Evolutionary conservation across 2,797 vertebrate species (phyloP), one percentile per base, ranked within the genome.

Genomic region (Pteropus rufus): DNA sequence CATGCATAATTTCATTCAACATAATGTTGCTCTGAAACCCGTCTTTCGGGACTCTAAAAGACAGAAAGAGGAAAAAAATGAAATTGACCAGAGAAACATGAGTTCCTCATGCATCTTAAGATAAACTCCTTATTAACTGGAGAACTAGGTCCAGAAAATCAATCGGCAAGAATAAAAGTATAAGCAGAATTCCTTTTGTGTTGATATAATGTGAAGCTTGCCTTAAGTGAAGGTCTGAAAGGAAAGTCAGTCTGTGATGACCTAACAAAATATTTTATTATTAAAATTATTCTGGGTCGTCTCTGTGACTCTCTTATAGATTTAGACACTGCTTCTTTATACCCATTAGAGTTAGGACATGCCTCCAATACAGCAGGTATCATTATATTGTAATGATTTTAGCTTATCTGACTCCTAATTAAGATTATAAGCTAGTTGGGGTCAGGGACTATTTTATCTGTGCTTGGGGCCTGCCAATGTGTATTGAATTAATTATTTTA

Each of bases 191-290:
- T 97, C 58, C 93, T 97, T 97, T 97, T 72, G 62, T 91, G 97
- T 65, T 98, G 96, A 97, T 2, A 56, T 96, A 98, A 97, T 34
- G 0, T 94, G 97, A 91, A 91, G 67, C 97, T 95, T 98, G 72
- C 96, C 97, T 98, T 96, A 96, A 93, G 90, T 97, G 97, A 96
- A 95, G 92, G 64, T 82, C 69, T 97, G 95, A 97, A 97, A 93
- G 89, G 91, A 96, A 97, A 97, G 91, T 93, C 64, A 16, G 69
- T 92, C 77, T 91, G 95, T 93, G 65, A 70, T 2, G 80, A 70
- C 41, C 29, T 89, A 91, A 31, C 81, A 90, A 94, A 88, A 80
- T 67, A 52, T 12, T 84, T 89, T 67, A 80, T 52, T 69, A 82
- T 52, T 54, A 46, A 83, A 82, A 69, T 8, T 58, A 19, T 70